A percentile compares a stretch with the other conserved stretches of the same genome.
phyloP scores from a whole-genome alignment of 2,888 invertebrate genomes.

The Caradrina clavipalpis region DNA sequence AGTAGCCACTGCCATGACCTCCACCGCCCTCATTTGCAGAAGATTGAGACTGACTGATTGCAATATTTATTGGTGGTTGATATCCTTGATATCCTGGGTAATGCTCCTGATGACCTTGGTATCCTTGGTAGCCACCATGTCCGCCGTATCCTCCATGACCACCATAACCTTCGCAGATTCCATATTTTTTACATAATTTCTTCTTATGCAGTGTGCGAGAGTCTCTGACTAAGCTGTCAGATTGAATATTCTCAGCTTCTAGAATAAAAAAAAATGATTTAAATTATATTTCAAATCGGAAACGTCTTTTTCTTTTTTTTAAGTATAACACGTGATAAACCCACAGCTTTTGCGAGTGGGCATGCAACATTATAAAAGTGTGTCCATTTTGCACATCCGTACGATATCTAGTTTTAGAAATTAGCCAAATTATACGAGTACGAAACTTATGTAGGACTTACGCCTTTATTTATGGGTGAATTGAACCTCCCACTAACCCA shows the following conservation, averaged over 20 bases:
- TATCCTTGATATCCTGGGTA: slow-evolving; percentile 69
- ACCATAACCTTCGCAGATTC: slow-evolving; percentile 74
- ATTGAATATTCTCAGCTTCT: slow-evolving; percentile 68
- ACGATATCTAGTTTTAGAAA: slow-evolving; percentile 35
- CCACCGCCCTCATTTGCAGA: slow-evolving; percentile 82
- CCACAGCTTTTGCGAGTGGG: background rate
- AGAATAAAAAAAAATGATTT: slow-evolving; percentile 30
- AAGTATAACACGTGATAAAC: background rate
- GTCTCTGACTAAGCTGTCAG: slow-evolving; percentile 63
- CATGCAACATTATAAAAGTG: background rate
- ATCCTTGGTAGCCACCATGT: slow-evolving; percentile 65
- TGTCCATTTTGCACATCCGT: slow-evolving; percentile 40
- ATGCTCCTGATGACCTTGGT: slow-evolving; percentile 56
- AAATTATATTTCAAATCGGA: background rate
- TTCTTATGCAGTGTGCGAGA: slow-evolving; percentile 73
- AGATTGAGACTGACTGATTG: slow-evolving; percentile 86
- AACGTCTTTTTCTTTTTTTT: background rate
- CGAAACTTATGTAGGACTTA: slow-evolving; percentile 40
- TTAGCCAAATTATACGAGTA: slow-evolving; percentile 48
- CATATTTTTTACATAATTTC: slow-evolving; percentile 78
- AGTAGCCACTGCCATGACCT: slow-evolving; percentile 75
- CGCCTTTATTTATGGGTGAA: slow-evolving; percentile 49
- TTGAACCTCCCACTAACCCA: slow-evolving; percentile 22
- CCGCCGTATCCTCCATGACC: slow-evolving; percentile 64
- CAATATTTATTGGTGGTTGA: slow-evolving; percentile 83